These are phyloP conservation scores for Mastigias papua DNA, from an alignment of 30 jellyfish, hydroid and myxozoan genomes.

Conservation along the genomic window DNA sequence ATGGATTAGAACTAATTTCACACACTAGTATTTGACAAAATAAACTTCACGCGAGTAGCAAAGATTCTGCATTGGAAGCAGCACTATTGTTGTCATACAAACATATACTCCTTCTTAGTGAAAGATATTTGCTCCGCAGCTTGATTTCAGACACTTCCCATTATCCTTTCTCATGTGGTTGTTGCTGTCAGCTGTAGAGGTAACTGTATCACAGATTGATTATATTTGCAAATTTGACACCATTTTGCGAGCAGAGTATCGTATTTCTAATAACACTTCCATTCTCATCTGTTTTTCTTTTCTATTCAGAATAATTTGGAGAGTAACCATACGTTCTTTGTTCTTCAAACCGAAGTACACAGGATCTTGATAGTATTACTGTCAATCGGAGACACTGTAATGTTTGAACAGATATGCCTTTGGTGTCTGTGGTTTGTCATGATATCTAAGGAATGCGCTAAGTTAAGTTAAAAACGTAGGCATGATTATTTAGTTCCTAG, in stretches of 20 bases:
- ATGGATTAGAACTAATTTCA: too few relatives aligned
- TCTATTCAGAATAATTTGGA: not conserved
- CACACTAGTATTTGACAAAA: too few relatives aligned
- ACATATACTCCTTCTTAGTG: too few relatives aligned
- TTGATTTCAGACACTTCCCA: too few relatives aligned
- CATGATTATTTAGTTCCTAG: not conserved
- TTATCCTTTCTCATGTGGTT: too few relatives aligned
- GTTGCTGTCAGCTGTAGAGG: too few relatives aligned
- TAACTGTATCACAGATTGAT: too few relatives aligned
- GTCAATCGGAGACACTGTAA: not conserved
- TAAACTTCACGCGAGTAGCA: too few relatives aligned
- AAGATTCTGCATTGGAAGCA: too few relatives aligned
- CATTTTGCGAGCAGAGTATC: too few relatives aligned
- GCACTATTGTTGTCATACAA: too few relatives aligned
- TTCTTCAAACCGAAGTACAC: not conserved
- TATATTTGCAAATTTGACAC: not conserved
- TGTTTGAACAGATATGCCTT: not conserved
- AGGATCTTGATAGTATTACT: not conserved
- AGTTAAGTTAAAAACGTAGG: not conserved
- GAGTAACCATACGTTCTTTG: not conserved
- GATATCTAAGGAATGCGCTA: not conserved
- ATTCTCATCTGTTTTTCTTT: not conserved
- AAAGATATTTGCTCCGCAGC: too few relatives aligned
- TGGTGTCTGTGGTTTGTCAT: conserved; percentile 8
- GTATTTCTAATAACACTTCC: not conserved